These are phyloP conservation scores for Drosophila bifasciata DNA, from an alignment of 1,140 invertebrate species.

Conservation along the genomic window DNA sequence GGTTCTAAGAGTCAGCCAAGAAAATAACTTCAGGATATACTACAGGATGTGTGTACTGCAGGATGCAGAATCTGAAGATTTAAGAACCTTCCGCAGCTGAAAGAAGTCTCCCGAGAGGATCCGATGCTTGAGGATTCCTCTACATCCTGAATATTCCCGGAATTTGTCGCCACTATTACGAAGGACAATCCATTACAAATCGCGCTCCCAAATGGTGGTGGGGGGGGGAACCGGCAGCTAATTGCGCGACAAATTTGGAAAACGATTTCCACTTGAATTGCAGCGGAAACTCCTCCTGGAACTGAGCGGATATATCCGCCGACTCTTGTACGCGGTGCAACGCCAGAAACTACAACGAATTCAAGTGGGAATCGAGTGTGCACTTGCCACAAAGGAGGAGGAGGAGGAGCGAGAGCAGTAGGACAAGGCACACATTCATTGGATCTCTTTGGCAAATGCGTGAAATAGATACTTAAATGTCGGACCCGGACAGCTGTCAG, in stretches of 20 bases:
- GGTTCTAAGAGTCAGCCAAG: not conserved
- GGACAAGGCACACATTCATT: conserved; percentile 7
- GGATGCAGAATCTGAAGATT: too few relatives aligned
- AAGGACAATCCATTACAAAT: conserved; percentile 18
- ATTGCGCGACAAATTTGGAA: conserved; percentile 44
- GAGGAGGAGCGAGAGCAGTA: too few relatives aligned
- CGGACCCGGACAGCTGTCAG: conserved; percentile 64
- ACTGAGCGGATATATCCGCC: conserved; percentile 29
- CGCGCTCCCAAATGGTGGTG: conserved; percentile 36
- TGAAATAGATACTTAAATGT: conserved; percentile 76
- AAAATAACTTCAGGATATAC: too few relatives aligned
- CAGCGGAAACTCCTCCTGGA: conserved; percentile 43
- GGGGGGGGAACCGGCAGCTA: conserved; percentile 46
- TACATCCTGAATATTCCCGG: conserved; percentile 26
- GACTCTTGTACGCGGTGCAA: too few relatives aligned
- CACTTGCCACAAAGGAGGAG: conserved; percentile 42
- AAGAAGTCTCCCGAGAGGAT: not conserved
- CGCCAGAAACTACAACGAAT: conserved; percentile 19
- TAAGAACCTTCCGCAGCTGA: too few relatives aligned
- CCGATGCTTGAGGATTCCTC: not conserved
- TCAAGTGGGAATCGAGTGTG: conserved; percentile 50
- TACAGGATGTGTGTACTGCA: too few relatives aligned
- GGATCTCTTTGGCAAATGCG: conserved; percentile 69
- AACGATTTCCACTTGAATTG: conserved; percentile 45
- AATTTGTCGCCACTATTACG: conserved; percentile 2